Percentiles rank a stretch among this genome's conserved stretches.
Conservation (phyloP, 2,113 vertebrate species). For the human (Homo sapiens) region DNA sequence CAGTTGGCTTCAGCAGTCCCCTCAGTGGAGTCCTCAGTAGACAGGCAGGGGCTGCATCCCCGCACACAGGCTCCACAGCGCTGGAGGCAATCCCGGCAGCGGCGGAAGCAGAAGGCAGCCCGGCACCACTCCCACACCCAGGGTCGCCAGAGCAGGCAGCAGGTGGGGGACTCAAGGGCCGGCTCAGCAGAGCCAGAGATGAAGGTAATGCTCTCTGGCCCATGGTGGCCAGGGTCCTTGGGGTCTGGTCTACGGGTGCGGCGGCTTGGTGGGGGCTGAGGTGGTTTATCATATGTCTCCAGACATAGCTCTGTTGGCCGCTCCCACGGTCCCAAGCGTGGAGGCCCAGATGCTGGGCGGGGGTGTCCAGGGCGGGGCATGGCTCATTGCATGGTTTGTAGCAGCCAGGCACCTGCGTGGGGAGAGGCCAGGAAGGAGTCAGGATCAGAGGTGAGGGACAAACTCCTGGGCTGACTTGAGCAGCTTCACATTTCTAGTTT, state of each 20-base stretch:
- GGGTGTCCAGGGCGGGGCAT: slow-evolving; percentile 86
- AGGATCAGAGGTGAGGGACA: background rate
- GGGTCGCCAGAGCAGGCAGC: slow-evolving; percentile 91
- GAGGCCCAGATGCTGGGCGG: slow-evolving; percentile 83
- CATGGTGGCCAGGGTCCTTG: slow-evolving; percentile 83
- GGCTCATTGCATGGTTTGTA: slow-evolving; percentile 82
- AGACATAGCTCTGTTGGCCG: slow-evolving; percentile 80
- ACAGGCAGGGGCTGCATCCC: slow-evolving; percentile 90
- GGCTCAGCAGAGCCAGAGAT: slow-evolving; percentile 91
- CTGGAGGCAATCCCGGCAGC: slow-evolving; percentile 86
- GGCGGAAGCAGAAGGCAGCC: slow-evolving; percentile 86
- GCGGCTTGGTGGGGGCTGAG: slow-evolving; percentile 79
- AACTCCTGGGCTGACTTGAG: background rate
- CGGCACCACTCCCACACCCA: slow-evolving; percentile 94
- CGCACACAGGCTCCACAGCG: slow-evolving; percentile 84
- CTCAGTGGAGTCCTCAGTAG: slow-evolving; percentile 78
- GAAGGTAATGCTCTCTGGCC: slow-evolving; percentile 92
- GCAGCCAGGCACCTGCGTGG: slow-evolving; percentile 72
- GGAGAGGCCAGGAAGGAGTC: slow-evolving; percentile 42
- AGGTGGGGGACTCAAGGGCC: slow-evolving; percentile 77
- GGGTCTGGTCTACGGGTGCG: slow-evolving; percentile 80
- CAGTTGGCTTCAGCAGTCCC: slow-evolving; percentile 78
- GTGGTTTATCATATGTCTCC: slow-evolving; percentile 83
- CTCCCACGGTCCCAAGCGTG: slow-evolving; percentile 75
- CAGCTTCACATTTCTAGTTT: background rate